These are phyloP conservation scores for Synergus gifuensis DNA, from an alignment of 2,888 invertebrate genomes.

Conservation along the genomic window DNA sequence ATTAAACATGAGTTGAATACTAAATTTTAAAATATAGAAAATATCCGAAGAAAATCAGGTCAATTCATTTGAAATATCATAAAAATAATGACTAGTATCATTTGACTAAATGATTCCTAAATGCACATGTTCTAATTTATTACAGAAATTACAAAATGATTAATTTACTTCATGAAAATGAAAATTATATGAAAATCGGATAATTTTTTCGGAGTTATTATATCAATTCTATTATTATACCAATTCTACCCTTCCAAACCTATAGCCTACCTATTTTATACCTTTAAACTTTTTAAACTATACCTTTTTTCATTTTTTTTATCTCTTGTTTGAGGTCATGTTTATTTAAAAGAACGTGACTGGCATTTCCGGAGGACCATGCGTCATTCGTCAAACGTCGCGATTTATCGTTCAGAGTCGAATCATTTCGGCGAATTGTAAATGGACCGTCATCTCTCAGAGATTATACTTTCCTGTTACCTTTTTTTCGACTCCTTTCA, in stretches of 20 bases:
- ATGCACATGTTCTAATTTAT: not conserved
- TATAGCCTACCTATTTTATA: not conserved
- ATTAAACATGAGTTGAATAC: not conserved
- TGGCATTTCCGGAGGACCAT: slow-evolving; percentile 40
- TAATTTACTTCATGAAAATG: not conserved
- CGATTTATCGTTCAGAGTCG: slow-evolving; percentile 28
- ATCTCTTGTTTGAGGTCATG: slow-evolving; percentile 10
- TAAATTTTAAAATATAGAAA: not conserved
- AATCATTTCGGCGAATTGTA: slow-evolving; percentile 35
- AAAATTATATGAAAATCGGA: slow-evolving; percentile 3
- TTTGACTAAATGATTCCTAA: not conserved
- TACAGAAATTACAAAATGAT: not conserved
- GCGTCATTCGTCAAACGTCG: slow-evolving; percentile 39
- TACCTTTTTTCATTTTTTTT: not conserved
- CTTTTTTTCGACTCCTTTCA: slow-evolving; percentile 29
- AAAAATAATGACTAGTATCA: not conserved
- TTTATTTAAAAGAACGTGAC: slow-evolving; percentile 31
- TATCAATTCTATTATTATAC: not conserved
- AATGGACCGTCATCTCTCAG: slow-evolving; percentile 40
- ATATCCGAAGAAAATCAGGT: not conserved
- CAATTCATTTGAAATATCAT: not conserved
- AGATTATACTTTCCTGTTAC: slow-evolving; percentile 38
- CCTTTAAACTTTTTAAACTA: slow-evolving; percentile 11
- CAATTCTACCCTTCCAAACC: not conserved
- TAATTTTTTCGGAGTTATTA: not conserved